Evolutionary conservation across 2,888 invertebrate species (phyloP), one percentile per base, ranked within the genome.

Genomic region (Stenolophus ochropezus): DNA sequence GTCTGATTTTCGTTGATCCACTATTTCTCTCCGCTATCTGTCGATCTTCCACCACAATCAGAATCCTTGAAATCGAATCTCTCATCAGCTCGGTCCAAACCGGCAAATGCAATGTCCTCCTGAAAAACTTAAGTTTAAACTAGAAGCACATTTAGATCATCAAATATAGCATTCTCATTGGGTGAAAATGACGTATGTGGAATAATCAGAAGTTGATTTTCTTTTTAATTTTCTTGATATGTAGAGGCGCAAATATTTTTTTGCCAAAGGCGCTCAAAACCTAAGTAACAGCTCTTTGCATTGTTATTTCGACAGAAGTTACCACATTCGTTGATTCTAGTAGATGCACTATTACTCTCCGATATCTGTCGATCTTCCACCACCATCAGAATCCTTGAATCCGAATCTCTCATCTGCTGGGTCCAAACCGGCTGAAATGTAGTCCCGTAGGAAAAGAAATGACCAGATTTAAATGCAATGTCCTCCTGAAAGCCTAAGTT

Each of bases 381-480:
- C 18, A 4, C 33, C 8, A 16, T 16, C 27, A 69, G 14, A 14
- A 27, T 33, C 33, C 2, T 4, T 11, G n/a, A 61, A 61, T 25
- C 33, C 33, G 65, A 69, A 27, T 69, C 61, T 14, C n/a, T 23
- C 61, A 56, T 56, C 61, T 23, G 61, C 21, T 14, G 21, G 20
- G 73, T 21, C 49, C 49, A 73, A 73, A 42, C 42, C n/a, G 21
- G 8, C n/a, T 73, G 49, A 73, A 49, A 8, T 49, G 23, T 49
- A 23, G 49, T 23, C 73, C 49, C 47, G 21, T n/a, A 42, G 83
- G 83, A 77, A 14, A n/a, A 73, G 49, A 73, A 73, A 85, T 85
- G 88, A 88, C 87, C 88, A 86, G 87, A 89, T 89, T 89, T 89
- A 89, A 89, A 89, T 89, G 89, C 89, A 89, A 89, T 88, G 88